Evolutionary conservation across 2,797 vertebrate species (phyloP).

Genomic region (Capromys pilorides): DNA sequence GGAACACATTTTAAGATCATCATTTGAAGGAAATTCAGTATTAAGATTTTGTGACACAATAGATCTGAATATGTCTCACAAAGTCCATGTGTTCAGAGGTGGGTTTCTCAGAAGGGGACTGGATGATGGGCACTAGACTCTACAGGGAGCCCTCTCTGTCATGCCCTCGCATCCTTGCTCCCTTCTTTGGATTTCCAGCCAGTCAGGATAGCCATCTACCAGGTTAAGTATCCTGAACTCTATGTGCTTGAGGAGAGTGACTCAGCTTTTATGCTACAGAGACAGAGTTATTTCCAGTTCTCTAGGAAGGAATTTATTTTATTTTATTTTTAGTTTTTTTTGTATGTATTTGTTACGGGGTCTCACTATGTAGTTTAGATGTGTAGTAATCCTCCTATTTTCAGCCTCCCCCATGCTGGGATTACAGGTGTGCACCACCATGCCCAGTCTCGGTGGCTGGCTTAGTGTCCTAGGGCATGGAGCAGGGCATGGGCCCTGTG

Average conservation of each 20-base stretch:
- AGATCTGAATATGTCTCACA: background rate
- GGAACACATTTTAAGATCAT: background rate
- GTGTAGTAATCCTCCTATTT: no score
- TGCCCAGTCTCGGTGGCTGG: no score
- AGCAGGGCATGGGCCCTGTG: no score
- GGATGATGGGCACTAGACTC: background rate
- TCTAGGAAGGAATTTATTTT: background rate
- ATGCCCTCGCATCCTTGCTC: rapidly evolving
- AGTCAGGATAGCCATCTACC: background rate
- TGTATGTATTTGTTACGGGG: no score
- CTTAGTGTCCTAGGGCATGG: no score
- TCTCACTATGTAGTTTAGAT: no score
- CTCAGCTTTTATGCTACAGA: background rate
- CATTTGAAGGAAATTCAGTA: constrained; percentile 7
- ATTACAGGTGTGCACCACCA: no score
- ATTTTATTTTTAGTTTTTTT: no score
- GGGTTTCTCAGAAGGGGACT: background rate
- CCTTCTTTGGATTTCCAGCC: background rate
- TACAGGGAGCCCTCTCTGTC: background rate
- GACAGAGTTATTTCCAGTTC: background rate
- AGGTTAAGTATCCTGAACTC: background rate
- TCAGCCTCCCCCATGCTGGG: no score
- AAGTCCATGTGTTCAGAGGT: background rate
- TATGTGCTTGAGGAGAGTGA: background rate
- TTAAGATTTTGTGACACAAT: background rate